These are phyloP conservation scores for Morpho deidamia DNA, from an alignment of 2,888 invertebrate species.

Conservation along the genomic window DNA sequence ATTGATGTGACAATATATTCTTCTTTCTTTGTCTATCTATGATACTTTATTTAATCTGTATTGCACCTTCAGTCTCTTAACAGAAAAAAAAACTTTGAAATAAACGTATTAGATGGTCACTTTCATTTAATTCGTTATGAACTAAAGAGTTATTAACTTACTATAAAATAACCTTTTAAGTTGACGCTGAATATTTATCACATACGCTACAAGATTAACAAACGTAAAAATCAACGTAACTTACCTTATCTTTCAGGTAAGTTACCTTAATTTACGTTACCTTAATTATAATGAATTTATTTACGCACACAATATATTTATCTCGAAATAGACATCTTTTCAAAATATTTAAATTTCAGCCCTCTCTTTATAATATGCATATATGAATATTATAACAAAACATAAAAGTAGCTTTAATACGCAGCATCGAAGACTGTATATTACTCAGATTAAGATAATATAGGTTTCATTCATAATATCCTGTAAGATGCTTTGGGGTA, in stretches of 20 bases:
- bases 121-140: no score
- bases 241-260: neutral
- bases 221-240: neutral
- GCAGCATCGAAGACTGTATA: conserved; percentile 39
- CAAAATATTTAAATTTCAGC: no score
- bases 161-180: no score
- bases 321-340: neutral
- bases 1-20: no score
- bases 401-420: conserved; percentile 26
- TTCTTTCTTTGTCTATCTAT: no score
- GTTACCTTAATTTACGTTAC: neutral
- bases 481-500: conserved; percentile 12
- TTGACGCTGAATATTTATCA: no score
- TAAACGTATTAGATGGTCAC: no score
- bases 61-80: no score
- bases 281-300: neutral
- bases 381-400: conserved; percentile 4
- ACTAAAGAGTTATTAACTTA: no score
- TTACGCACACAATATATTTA: neutral
- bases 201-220: no score
- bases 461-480: conserved; percentile 12
- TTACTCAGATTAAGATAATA: conserved; percentile 28
- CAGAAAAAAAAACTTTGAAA: no score
- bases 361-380: neutral
- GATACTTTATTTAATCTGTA: no score